Evolutionary conservation across 2,113 vertebrate genomes (phyloP), one percentile per base, ranked within the genome.

Genomic region (Urocynchramus pylzowi): DNA sequence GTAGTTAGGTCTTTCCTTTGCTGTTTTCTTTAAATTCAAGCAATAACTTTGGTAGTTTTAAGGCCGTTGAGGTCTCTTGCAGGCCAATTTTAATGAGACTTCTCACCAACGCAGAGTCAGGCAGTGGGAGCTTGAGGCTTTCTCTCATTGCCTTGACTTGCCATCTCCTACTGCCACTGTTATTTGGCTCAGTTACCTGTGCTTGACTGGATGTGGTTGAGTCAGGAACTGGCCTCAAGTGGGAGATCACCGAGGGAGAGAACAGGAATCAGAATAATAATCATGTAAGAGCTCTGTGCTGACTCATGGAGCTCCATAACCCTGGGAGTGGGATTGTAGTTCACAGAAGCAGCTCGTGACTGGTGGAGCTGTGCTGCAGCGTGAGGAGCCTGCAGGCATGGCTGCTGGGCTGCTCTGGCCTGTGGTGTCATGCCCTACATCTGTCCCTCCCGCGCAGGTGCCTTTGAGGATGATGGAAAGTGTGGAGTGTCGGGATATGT

Each of bases 401-500:
- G 80, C 90, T 81, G 87, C 63, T 47, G 47, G 61, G 21, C 69
- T 54, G 33, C 22, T 45, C 11, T 42, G 68, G 27, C 52, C 22
- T 3, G 6, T 23, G 57, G 10, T 84, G 64, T 81, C 88, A 84
- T 67, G 35, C 63, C 41, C 37, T 86, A 10, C 30, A 10, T 90
- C 76, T 92, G 35, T 92, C 49, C 79, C 49, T 87, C 93, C 10
- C 87, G 56, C 19, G 0, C 97, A 99, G 99, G 99, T 99, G 96
- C 99, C 99, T 97, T 99, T 99, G 96, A 98, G 99, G 97, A 99
- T 99, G 97, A 99, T 99, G 93, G 99, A 99, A 94, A 98, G 98
- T 1, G 99, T 99, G 97, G 99, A 99, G 98, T 99, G 99, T 97
- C 98, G 99, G 97, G 99, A 99, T 90, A 99, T 99, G 99, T 99